These are phyloP conservation scores for Emydocephalus ijimae DNA, from an alignment of 2,113 vertebrate species.

Conservation along the genomic window DNA sequence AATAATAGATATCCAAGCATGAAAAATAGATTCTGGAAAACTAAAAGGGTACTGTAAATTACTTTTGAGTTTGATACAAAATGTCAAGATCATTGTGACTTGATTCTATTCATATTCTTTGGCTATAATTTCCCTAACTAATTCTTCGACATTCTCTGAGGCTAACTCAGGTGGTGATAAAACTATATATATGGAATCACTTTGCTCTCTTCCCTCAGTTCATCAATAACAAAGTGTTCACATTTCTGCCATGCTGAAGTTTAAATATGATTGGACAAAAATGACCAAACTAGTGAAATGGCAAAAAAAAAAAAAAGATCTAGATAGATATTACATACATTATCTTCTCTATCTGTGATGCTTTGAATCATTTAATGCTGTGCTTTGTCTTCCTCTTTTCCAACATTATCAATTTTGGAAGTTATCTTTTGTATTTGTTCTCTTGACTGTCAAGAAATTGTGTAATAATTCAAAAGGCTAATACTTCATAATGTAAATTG, in stretches of 20 bases:
- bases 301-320: slow-evolving; percentile 1
- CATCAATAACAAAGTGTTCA: neutral
- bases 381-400: slow-evolving; percentile 9
- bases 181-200: neutral
- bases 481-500: slow-evolving; percentile 18
- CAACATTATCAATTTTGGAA: slow-evolving; percentile 19
- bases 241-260: neutral
- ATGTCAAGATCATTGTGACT: neutral
- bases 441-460: slow-evolving; percentile 18
- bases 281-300: slow-evolving; percentile 21
- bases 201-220: neutral
- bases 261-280: neutral
- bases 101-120: neutral
- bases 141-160: neutral
- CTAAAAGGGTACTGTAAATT: neutral
- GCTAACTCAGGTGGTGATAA: neutral
- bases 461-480: slow-evolving; percentile 25
- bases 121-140: neutral
- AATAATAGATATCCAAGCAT: neutral
- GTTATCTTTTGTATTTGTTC: slow-evolving; percentile 3
- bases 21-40: neutral
- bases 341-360: neutral
- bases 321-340: slow-evolving; percentile 21
- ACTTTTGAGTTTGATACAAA: neutral
- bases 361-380: slow-evolving; percentile 17